A percentile compares a stretch with the other conserved stretches of the same genome.
Conservation (phyloP, 2,888 invertebrate species). For the Lochmaea crataegi region DNA sequence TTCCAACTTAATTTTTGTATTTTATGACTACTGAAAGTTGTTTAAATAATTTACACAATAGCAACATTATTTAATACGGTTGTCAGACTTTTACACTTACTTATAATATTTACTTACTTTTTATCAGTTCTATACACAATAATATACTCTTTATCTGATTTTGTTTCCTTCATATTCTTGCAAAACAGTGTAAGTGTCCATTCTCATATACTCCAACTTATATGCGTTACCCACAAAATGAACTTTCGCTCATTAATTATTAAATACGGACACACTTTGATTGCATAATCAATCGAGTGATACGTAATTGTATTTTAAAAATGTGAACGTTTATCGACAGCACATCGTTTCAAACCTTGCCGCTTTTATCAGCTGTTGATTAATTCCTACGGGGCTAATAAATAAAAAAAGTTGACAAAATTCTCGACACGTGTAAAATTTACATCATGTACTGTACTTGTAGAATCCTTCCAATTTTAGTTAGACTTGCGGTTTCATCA, state of each 20-base stretch:
- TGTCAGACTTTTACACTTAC: not conserved
- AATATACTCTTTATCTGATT: conserved; percentile 2
- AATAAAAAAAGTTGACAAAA: too few relatives aligned
- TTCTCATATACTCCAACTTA: conserved; percentile 3
- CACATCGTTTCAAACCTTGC: conserved; percentile 25
- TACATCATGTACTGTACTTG: too few relatives aligned
- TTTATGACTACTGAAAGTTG: too few relatives aligned
- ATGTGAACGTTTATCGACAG: conserved; percentile 7
- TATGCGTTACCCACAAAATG: not conserved
- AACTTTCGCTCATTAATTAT: conserved; percentile 29
- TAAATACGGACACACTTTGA: conserved; percentile 17
- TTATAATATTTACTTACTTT: not conserved
- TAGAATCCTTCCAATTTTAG: too few relatives aligned
- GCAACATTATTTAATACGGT: not conserved
- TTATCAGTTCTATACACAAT: not conserved
- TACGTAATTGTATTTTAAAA: conserved; percentile 8
- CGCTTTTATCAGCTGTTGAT: not conserved
- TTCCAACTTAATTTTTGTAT: not conserved
- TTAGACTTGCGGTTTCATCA: too few relatives aligned
- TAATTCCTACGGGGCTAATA: too few relatives aligned
- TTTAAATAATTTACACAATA: too few relatives aligned
- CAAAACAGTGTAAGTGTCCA: not conserved
- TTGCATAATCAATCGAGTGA: conserved; percentile 21
- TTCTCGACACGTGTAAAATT: too few relatives aligned
- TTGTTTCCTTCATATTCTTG: not conserved